Evolutionary conservation across 2,888 invertebrate genomes (phyloP).

Genomic region (Tiliacea citrago): DNA sequence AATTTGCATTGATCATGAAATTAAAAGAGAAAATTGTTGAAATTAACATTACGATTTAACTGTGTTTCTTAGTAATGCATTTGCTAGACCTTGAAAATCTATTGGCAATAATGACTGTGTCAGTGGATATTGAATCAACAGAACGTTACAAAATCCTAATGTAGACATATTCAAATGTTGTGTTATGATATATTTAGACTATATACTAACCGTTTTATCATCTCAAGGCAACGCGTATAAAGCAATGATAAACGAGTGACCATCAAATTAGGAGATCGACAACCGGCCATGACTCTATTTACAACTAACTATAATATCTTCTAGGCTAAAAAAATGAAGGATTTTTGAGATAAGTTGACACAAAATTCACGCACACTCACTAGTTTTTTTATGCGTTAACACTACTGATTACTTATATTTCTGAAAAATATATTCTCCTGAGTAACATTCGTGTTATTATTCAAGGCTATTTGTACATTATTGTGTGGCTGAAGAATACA

Average conservation of each 20-base stretch:
- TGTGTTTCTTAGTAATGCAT: slow-evolving; percentile 35
- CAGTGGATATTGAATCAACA: slow-evolving; percentile 24
- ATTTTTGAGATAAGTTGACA: slow-evolving; percentile 86
- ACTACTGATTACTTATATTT: slow-evolving; percentile 48
- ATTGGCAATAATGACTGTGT: slow-evolving; percentile 39
- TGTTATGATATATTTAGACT: slow-evolving; percentile 59
- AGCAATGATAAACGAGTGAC: slow-evolving; percentile 82
- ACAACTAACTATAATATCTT: slow-evolving; percentile 70
- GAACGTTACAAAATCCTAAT: slow-evolving; percentile 43
- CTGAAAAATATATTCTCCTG: slow-evolving; percentile 49
- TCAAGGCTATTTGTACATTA: slow-evolving; percentile 57
- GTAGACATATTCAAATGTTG: slow-evolving; percentile 47
- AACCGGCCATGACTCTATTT: slow-evolving; percentile 89
- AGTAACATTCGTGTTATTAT: slow-evolving; percentile 49
- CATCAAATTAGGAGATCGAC: slow-evolving; percentile 89
- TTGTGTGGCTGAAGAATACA: slow-evolving; percentile 54
- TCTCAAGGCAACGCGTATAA: slow-evolving; percentile 75
- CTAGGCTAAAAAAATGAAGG: slow-evolving; percentile 81
- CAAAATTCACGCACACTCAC: slow-evolving; percentile 70
- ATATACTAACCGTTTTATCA: slow-evolving; percentile 72
- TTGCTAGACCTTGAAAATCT: slow-evolving; percentile 52
- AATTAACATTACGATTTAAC: slow-evolving; percentile 22
- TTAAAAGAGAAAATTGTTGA: slow-evolving; percentile 34
- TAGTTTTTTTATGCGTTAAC: slow-evolving; percentile 38
- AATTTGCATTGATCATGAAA: slow-evolving; percentile 49